Base-by-base conservation (phyloP, 2,888 invertebrate genomes). In the Abrostola tripartita region DNA sequence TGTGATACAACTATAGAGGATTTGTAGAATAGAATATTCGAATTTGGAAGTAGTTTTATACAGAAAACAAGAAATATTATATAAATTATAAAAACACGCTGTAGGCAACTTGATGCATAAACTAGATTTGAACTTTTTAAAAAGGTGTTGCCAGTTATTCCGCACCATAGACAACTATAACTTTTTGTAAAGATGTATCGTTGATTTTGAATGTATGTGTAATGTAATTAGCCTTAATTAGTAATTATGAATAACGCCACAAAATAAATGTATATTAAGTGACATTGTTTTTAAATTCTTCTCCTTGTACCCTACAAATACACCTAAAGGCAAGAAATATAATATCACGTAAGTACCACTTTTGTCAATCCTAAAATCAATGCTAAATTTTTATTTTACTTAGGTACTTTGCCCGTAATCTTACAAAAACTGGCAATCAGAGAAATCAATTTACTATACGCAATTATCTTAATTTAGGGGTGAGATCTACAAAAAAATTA, bases 201-300 rank as follows among this genome's bases (percentile, higher is more conserved):
- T 74, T 79, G 70, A 72, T 73, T 76, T 67, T 79, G 67, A 78
- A 61, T 80, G 81, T 71, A 69, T 78, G 68, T 78, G 72, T 78
- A 78, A 76, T 76, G 68, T 79, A 71, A 74, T 65, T 81, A 82
- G 79, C 60, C 60, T 71, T 84, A 83, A 72, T 78, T 75, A 81
- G 71, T 79, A 78, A 76, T 78, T 81, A 79, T 78, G 74, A 77
- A 76, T 85, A 85, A 83, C 72, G 84, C 84, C 82, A 87, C 86
- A 86, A 87, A 86, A 84, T 86, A 86, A 86, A 86, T 69, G 72
- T 85, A 84, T 84, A 73, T 78, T 81, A 84, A 83, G 84, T 77
- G 64, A 75, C 37, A 53, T 2, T 44, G 52, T 41, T 54, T 58
- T 76, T 68, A 70, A 59, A 61, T 72, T 78, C 42, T 67, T 54